These are phyloP conservation scores for Caenorhabditis becei DNA, from an alignment of 2,888 invertebrate species.

Conservation along the genomic window DNA sequence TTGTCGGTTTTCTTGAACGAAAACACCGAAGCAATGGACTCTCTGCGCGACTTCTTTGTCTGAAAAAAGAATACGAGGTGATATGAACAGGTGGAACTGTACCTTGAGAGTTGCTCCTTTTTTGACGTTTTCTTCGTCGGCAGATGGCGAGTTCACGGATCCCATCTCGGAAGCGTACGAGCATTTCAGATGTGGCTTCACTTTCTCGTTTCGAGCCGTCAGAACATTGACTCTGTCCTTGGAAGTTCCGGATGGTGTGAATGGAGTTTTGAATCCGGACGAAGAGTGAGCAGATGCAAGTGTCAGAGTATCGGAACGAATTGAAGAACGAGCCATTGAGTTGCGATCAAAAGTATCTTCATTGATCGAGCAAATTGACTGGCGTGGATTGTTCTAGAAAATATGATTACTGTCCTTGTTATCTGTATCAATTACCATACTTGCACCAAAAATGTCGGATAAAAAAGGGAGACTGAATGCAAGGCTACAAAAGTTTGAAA, in stretches of 20 bases:
- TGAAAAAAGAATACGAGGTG: not conserved
- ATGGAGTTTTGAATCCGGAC: constrained; percentile 24
- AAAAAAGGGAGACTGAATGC: too few relatives aligned
- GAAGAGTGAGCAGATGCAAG: constrained; percentile 3
- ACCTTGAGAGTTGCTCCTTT: constrained; percentile 14
- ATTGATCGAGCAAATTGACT: constrained; percentile 28
- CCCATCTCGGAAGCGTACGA: constrained; percentile 23
- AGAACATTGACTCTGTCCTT: constrained; percentile 30
- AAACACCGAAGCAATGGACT: not conserved
- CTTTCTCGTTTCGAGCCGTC: constrained; percentile 29
- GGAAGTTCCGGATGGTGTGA: constrained; percentile 23
- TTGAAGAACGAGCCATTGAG: constrained; percentile 9
- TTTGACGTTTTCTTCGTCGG: constrained; percentile 29
- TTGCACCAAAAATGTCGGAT: too few relatives aligned
- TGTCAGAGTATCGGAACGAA: constrained; percentile 7
- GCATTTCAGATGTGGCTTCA: constrained; percentile 23
- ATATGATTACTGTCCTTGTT: too few relatives aligned
- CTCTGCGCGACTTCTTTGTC: not conserved
- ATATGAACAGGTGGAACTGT: not conserved
- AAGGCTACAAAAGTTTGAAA: too few relatives aligned
- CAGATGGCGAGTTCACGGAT: constrained; percentile 30
- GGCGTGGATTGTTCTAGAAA: constrained; percentile 32
- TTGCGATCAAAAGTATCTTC: constrained; percentile 24
- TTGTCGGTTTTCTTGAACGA: constrained; percentile 2
- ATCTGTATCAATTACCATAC: too few relatives aligned